Percentiles rank a stretch among this genome's conserved stretches.
phyloP scores from a whole-genome alignment of 2,113 vertebrate species.

The Spizaetus ornatus region DNA sequence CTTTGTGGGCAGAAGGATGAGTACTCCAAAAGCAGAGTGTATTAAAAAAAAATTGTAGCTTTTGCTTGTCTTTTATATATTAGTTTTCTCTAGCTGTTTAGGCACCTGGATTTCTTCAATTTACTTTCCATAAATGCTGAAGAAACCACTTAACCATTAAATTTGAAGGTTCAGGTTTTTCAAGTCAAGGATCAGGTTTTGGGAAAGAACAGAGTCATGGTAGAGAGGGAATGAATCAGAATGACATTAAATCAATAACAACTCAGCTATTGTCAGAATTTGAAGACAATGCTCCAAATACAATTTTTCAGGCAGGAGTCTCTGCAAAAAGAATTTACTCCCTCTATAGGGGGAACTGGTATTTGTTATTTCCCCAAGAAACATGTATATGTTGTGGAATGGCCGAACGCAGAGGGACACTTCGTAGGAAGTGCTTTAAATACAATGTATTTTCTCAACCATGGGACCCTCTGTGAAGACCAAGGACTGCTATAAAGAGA shows the following conservation, averaged over 20 bases:
- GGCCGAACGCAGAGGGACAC: not conserved
- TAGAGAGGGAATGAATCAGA: constrained; percentile 70
- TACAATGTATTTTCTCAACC: not conserved
- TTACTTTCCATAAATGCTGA: not conserved
- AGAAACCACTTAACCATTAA: not conserved
- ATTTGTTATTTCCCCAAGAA: not conserved
- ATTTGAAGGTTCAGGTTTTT: constrained; percentile 67
- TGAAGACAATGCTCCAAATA: constrained; percentile 74
- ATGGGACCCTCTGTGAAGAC: not conserved
- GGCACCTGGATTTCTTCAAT: not conserved
- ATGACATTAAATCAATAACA: constrained; percentile 85
- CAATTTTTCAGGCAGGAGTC: rapidly evolving
- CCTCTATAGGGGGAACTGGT: not conserved
- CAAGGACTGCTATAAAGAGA: not conserved
- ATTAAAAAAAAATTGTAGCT: not conserved
- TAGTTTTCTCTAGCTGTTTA: not conserved
- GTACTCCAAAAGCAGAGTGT: not conserved
- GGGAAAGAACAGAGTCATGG: constrained; percentile 25
- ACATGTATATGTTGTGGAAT: not conserved
- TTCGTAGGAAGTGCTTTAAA: not conserved
- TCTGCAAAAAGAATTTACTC: not conserved
- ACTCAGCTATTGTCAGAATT: constrained; percentile 80
- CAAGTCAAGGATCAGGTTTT: constrained; percentile 53
- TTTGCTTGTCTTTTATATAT: not conserved
- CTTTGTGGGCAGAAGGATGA: not conserved